phyloP scores from a whole-genome alignment of 2,113 vertebrate genomes.

The Eubucco bourcierii region DNA sequence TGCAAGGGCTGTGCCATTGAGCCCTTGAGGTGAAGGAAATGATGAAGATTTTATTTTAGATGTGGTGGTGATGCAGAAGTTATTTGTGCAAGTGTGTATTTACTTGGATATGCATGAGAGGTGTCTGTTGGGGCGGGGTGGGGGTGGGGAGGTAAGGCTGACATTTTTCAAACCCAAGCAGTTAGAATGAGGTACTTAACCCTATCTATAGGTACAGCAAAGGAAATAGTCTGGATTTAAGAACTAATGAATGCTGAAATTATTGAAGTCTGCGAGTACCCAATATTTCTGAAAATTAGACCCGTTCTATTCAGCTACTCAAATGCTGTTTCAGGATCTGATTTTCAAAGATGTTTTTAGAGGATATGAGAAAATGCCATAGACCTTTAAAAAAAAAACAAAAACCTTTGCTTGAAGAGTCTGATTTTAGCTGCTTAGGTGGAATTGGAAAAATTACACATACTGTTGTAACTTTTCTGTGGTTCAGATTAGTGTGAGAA shows the following conservation, averaged over 20 bases:
- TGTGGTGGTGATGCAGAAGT: not conserved
- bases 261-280: not conserved
- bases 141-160: not conserved
- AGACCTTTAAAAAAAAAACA: not conserved
- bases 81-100: not conserved
- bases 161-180: not conserved
- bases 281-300: not conserved
- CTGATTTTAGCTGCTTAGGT: not conserved
- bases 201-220: not conserved
- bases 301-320: not conserved
- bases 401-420: not conserved
- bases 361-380: not conserved
- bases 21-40: slow-evolving; percentile 21
- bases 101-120: not conserved
- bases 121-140: no score
- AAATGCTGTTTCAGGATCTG: not conserved
- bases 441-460: not conserved
- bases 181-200: not conserved
- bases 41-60: slow-evolving; percentile 10
- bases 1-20: not conserved
- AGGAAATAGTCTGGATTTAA: not conserved
- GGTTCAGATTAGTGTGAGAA: not conserved
- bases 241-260: not conserved
- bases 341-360: not conserved
- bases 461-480: not conserved